phyloP scores from a whole-genome alignment of 2,888 invertebrate species.

The Sycophila texana region DNA sequence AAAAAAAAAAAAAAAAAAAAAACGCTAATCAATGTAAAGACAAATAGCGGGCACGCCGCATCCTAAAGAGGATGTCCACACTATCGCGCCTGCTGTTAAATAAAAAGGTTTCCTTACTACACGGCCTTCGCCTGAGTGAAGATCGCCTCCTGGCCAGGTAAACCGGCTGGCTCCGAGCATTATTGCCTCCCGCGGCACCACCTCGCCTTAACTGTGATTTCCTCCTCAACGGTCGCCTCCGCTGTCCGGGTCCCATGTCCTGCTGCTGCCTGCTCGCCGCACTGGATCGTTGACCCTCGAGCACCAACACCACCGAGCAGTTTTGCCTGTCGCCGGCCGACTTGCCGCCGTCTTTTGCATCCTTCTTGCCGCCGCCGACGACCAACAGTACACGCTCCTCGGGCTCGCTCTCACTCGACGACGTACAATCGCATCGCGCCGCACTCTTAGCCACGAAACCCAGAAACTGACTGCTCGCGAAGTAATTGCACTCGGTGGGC shows the following conservation, averaged over 20 bases:
- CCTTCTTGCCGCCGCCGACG: constrained; percentile 53
- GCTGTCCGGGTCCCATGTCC: constrained; percentile 36
- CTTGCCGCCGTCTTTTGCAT: constrained; percentile 37
- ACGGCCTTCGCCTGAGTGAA: constrained; percentile 71
- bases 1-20: no score
- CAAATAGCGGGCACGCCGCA: no score
- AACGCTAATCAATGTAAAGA: no score
- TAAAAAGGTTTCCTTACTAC: constrained; percentile 66
- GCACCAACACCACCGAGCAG: constrained; percentile 58
- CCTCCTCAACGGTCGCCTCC: constrained; percentile 69
- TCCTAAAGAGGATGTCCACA: no score
- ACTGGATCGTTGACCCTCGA: constrained; percentile 57
- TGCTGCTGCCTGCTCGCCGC: constrained; percentile 14
- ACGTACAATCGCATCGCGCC: constrained; percentile 56
- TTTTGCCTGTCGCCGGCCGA: constrained; percentile 41
- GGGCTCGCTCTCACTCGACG: constrained; percentile 67
- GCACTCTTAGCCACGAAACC: constrained; percentile 66
- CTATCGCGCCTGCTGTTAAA: no score
- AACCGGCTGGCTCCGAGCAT: constrained; percentile 68
- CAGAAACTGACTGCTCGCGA: constrained; percentile 71
- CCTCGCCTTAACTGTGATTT: constrained; percentile 66
- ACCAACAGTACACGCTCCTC: constrained; percentile 60
- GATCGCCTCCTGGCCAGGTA: constrained; percentile 72
- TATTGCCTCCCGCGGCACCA: constrained; percentile 13
- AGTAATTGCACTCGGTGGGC: constrained; percentile 65